Base-by-base conservation (phyloP, 2,888 invertebrate species). In the Chrysina gloriosa region DNA sequence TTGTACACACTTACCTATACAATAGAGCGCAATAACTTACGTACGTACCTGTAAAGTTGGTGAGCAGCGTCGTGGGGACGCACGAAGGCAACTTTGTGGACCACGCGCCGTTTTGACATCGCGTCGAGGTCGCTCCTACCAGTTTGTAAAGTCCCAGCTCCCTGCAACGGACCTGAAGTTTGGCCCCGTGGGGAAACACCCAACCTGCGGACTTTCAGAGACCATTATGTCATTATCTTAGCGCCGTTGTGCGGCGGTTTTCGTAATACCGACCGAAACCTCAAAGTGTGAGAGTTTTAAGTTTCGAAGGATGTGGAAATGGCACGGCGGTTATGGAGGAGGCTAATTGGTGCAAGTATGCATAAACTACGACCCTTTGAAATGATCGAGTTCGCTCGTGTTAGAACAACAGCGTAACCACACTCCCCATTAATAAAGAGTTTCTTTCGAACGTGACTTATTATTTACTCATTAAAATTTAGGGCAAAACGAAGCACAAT, bases 51-150 rank as follows among this genome's bases (percentile, higher is more conserved):
- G 94, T 93, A 82, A 93, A 95, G 83, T 95, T 95, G 39, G 94
- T 93, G 73, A 95, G 85, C 36, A 93, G 85, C 0, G 93, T 93
- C 25, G 95, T 95, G n/a, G 94, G 92, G 29, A 93, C 91, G 79
- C 95, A 95, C 70, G 91, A 90, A 0, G 95, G 95, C 79, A 93
- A 84, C 72, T 89, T 89, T 0, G 91, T 89, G 21, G 88, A 88
- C 95, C 95, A 95, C 61, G 88, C 88, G 1, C 94, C 94, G 78
- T 95, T 94, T 74, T 91, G 91, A 80, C 95, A 95, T 29, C 89
- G 87, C 34, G 94, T 85, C 63, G 87, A 84, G n/a, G 90, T 87
- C 61, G 92, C 92, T 21, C 95, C 95, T 69, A 91, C 86, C 74
- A 95, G 86, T 84, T 95, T 95, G 84, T 94, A 95, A 76, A 92